Evolutionary conservation across 2,797 vertebrate species (phyloP).

Genomic region (Rhinogobio ventralis): DNA sequence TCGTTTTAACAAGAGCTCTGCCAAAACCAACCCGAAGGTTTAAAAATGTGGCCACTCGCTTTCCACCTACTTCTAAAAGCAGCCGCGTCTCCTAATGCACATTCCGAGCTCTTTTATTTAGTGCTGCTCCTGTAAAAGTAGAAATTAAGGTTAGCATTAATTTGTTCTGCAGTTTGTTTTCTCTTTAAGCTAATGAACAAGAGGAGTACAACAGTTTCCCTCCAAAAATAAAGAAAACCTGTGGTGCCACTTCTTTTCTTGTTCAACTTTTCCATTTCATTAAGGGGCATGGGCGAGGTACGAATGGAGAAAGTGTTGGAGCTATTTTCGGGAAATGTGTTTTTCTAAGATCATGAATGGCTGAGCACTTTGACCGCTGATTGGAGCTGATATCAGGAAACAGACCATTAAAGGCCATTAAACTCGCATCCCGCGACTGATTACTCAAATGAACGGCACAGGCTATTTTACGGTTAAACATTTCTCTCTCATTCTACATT

Average conservation of each 20-base stretch:
- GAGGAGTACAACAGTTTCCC: conserved; percentile 55
- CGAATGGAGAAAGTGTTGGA: conserved; percentile 48
- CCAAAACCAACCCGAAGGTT: conserved; percentile 68
- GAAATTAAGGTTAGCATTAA: conserved; percentile 67
- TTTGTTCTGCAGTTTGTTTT: conserved; percentile 65
- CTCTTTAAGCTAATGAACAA: conserved; percentile 63
- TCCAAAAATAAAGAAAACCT: conserved; percentile 27
- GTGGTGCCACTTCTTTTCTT: conserved; percentile 20
- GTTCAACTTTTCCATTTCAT: conserved; percentile 54
- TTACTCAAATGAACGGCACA: conserved; percentile 60
- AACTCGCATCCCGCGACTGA: conserved; percentile 64
- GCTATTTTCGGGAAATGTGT: conserved; percentile 63
- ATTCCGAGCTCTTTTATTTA: conserved; percentile 61
- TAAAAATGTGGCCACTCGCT: conserved; percentile 65
- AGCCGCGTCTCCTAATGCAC: conserved; percentile 11
- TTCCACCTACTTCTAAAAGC: conserved; percentile 49
- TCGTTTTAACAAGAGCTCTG: conserved; percentile 61
- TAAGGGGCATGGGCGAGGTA: conserved; percentile 38
- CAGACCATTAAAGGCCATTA: conserved; percentile 73
- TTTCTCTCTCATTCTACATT: conserved; percentile 44
- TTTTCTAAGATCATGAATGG: conserved; percentile 66
- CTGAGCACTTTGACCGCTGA: conserved; percentile 69
- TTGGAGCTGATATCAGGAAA: conserved; percentile 78
- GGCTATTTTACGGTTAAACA: conserved; percentile 50
- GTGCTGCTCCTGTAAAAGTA: conserved; percentile 64